Conservation (phyloP, 2,797 vertebrate genomes). For the Clarias pachynema region DNA sequence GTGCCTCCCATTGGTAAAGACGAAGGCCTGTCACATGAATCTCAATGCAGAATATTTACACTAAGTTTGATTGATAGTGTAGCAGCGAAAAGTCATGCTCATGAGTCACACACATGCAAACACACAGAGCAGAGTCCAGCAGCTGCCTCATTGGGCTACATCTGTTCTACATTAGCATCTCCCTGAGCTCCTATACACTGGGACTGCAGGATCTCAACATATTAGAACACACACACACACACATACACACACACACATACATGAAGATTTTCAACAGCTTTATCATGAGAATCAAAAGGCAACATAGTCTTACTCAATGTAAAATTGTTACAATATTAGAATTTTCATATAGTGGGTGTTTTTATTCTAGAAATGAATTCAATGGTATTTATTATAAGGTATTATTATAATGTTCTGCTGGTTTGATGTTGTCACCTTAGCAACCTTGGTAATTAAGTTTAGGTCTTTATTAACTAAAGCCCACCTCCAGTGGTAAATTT, state of each 20-base stretch:
- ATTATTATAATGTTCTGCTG: not conserved
- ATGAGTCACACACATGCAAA: conserved; percentile 29
- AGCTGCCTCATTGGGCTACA: conserved; percentile 49
- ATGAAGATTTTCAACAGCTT: not conserved
- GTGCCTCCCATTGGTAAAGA: conserved; percentile 33
- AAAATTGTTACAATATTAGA: not conserved
- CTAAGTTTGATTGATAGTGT: conserved; percentile 32
- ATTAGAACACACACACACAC: conserved; percentile 10
- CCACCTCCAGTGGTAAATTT: not conserved
- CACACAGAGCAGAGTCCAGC: conserved; percentile 50
- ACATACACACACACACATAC: conserved; percentile 22
- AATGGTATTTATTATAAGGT: not conserved
- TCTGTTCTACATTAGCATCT: conserved; percentile 59
- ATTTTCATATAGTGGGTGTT: not conserved
- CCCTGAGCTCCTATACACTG: conserved; percentile 27
- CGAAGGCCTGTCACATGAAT: conserved; percentile 20
- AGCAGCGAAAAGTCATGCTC: conserved; percentile 25
- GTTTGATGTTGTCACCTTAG: not conserved
- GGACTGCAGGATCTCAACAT: conserved; percentile 21
- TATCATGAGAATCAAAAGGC: not conserved
- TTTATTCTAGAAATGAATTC: not conserved
- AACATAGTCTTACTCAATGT: no score
- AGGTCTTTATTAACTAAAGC: not conserved
- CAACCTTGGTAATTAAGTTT: not conserved
- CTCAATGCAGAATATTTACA: conserved; percentile 33